Base-by-base conservation (phyloP, 2,797 vertebrate species). In the Hyperoplus lanceolatus region DNA sequence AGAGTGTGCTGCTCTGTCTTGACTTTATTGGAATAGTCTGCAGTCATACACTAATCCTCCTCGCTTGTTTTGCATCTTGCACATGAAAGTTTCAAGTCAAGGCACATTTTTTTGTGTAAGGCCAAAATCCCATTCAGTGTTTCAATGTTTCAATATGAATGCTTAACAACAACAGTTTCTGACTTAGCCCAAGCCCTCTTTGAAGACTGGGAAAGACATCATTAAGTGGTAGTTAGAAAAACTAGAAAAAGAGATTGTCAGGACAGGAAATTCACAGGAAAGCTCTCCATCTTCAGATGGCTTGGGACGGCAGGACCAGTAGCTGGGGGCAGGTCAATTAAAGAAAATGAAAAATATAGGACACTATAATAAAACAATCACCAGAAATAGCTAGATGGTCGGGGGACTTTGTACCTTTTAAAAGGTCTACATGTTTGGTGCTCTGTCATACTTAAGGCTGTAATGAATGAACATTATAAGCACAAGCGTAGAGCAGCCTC, bases 61-160 rank as follows among this genome's bases (percentile, higher is more conserved):
- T 63, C 39, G 61, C 41, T 36, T 51, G 51, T 64, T 70, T 18
- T 58, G 68, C 55, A 58, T 73, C 36, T 63, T 21, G 46, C 46
- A 39, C 49, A 83, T 89, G 56, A 79, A 88, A 82, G 64, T 86
- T 90, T 89, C 16, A 67, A 82, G 81, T 90, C 81, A 66, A 85
- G 71, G 53, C 59, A 39, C 63, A 86, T 46, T 59, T 81, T 73
- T 73, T 72, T 76, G 84, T 86, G 77, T 70, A 21, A 29, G 43
- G 70, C 49, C 55, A 10, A 13, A 61, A 69, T 83, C 59, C 48
- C 41, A 76, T 79, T 69, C 38, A 46, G 3, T 56, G 29, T 60
- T 51, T 78, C 73, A 78, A 6, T 36, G 38, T 29, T 29, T 42
- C 21, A 12, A 14, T 10, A 66, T 29, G 45, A 70, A 51, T 59